Conservation (phyloP, 1,140 invertebrate species). For the Heliconius congener region DNA sequence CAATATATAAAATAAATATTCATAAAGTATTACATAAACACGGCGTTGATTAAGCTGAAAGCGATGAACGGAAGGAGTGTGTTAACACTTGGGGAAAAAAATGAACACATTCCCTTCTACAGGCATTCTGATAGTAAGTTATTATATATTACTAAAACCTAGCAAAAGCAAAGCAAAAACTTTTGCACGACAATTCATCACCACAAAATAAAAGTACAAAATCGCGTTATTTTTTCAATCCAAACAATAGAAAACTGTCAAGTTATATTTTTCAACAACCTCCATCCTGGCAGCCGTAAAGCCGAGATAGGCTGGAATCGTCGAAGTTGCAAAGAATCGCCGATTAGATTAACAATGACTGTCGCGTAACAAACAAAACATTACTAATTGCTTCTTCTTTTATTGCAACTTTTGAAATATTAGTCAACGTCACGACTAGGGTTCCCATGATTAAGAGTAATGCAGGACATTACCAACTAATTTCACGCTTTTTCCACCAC, state of each 20-base stretch:
- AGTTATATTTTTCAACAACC: conserved; percentile 27
- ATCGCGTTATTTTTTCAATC: not conserved
- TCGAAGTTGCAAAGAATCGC: conserved; percentile 55
- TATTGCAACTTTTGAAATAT: conserved; percentile 57
- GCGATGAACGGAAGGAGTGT: no score
- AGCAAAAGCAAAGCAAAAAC: not conserved
- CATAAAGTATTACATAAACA: no score
- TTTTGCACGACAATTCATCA: not conserved
- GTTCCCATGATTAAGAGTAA: not conserved
- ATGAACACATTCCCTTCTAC: no score
- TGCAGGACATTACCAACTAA: not conserved
- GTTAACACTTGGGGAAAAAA: no score
- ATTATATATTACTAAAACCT: not conserved
- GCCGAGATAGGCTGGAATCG: conserved; percentile 44
- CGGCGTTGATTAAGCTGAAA: no score
- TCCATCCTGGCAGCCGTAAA: conserved; percentile 28
- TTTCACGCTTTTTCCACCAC: no score
- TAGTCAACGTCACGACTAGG: conserved; percentile 35
- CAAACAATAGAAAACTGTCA: conserved; percentile 35
- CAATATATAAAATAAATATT: no score
- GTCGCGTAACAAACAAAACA: conserved; percentile 63
- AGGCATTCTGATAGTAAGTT: not conserved
- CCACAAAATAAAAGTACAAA: not conserved
- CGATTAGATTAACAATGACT: conserved; percentile 58
- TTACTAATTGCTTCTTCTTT: conserved; percentile 68